Evolutionary conservation across 2,797 vertebrate species (phyloP).

Genomic region (Todus mexicanus): DNA sequence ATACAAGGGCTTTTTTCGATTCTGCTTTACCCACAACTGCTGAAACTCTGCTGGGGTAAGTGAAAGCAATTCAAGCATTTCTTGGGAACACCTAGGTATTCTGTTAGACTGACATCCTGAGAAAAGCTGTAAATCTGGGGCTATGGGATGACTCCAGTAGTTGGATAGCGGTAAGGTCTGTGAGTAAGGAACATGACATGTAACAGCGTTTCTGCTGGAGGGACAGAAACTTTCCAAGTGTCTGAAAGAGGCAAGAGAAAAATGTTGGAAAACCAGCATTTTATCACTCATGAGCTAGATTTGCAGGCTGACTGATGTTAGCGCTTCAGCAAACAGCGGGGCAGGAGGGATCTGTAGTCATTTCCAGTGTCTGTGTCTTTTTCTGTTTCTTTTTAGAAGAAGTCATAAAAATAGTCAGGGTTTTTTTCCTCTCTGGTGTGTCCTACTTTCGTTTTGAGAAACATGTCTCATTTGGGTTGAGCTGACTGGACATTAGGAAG

Average conservation of each 20-base stretch:
- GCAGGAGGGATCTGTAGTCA: background rate
- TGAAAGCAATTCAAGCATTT: constrained; percentile 32
- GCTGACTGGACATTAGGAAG: constrained; percentile 64
- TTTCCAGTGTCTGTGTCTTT: background rate
- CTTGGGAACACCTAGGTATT: background rate
- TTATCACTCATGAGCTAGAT: background rate
- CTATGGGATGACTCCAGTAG: background rate
- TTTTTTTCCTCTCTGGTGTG: background rate
- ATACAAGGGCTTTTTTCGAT: constrained; percentile 64
- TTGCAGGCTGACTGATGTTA: background rate
- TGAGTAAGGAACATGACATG: background rate
- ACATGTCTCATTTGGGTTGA: constrained; percentile 16
- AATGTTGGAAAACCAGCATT: constrained; percentile 13
- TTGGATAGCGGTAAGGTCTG: background rate
- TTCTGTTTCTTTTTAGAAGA: background rate
- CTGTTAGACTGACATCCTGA: background rate
- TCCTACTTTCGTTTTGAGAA: constrained; percentile 15
- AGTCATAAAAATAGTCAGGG: background rate
- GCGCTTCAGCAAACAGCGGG: background rate
- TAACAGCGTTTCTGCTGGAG: constrained; percentile 12
- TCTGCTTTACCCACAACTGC: constrained; percentile 60
- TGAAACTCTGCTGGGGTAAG: constrained; percentile 76
- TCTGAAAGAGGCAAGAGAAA: background rate
- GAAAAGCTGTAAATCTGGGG: background rate
- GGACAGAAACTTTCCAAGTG: constrained; percentile 1